Evolutionary conservation across 2,113 vertebrate genomes (phyloP).

Genomic region (Alouatta palliata): DNA sequence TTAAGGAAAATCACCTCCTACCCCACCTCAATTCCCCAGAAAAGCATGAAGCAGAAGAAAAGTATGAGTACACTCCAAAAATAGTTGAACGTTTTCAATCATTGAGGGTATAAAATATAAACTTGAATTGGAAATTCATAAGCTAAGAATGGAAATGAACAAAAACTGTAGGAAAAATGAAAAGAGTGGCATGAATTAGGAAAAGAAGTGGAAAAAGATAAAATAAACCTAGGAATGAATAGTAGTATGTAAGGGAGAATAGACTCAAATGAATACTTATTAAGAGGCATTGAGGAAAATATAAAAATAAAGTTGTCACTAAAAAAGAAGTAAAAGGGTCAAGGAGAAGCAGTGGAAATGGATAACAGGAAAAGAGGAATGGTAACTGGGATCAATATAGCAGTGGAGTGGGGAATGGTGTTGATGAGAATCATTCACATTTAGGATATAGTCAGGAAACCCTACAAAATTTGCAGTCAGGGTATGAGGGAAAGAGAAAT

Average conservation of each 20-base stretch:
- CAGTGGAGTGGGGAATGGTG: accelerated
- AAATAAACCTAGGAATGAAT: background rate
- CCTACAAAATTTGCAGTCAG: background rate
- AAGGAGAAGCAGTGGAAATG: background rate
- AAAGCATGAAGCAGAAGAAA: background rate
- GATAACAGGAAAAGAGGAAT: background rate
- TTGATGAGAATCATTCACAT: background rate
- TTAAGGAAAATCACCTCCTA: background rate
- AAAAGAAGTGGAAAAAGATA: background rate
- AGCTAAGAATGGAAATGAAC: background rate
- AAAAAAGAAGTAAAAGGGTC: background rate
- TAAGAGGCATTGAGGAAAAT: background rate
- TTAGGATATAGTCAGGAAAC: background rate
- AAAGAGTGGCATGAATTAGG: background rate
- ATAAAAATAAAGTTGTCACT: background rate
- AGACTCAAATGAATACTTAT: background rate
- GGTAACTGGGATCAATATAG: background rate
- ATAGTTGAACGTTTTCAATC: background rate
- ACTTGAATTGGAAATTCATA: background rate
- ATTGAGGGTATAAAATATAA: background rate
- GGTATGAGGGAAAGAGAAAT: background rate
- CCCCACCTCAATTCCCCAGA: background rate
- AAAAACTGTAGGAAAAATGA: background rate
- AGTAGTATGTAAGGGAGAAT: background rate
- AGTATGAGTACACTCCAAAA: background rate